These are phyloP conservation scores for Conus canariensis DNA, from an alignment of 2,888 invertebrate species.

Conservation along the genomic window DNA sequence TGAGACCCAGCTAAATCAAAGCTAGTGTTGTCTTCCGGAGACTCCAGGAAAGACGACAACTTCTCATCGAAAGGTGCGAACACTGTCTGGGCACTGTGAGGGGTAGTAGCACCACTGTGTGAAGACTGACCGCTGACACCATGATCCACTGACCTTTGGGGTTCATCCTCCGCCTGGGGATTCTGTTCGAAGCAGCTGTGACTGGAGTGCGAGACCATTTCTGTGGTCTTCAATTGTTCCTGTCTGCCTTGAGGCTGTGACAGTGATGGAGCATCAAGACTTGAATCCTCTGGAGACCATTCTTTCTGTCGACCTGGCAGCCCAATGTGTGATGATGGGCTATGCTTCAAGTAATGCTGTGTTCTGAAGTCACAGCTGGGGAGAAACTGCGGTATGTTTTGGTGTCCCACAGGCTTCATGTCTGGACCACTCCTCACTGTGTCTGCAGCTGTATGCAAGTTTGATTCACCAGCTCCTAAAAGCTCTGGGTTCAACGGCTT, in stretches of 20 bases:
- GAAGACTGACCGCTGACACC: not conserved
- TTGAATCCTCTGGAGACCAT: not conserved
- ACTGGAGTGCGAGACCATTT: no score
- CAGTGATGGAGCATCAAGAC: not conserved
- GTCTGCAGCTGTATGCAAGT: not conserved
- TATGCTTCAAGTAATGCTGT: not conserved
- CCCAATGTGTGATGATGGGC: not conserved
- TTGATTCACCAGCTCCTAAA: no score
- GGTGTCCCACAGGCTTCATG: not conserved
- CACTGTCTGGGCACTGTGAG: not conserved
- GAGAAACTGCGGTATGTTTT: not conserved
- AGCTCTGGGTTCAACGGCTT: not conserved
- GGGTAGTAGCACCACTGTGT: not conserved
- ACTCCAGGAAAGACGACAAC: constrained; percentile 63
- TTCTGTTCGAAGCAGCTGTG: not conserved
- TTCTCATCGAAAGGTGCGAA: constrained; percentile 57
- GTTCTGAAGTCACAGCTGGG: not conserved
- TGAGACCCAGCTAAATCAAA: not conserved
- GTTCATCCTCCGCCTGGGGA: not conserved
- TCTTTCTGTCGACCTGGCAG: not conserved
- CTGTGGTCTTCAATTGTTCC: not conserved
- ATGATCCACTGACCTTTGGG: not conserved
- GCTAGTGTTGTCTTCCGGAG: constrained; percentile 28
- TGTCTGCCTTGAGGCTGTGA: not conserved
- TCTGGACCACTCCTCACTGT: not conserved